Conservation (phyloP, 2,113 vertebrate genomes). For the Upupa epops region DNA sequence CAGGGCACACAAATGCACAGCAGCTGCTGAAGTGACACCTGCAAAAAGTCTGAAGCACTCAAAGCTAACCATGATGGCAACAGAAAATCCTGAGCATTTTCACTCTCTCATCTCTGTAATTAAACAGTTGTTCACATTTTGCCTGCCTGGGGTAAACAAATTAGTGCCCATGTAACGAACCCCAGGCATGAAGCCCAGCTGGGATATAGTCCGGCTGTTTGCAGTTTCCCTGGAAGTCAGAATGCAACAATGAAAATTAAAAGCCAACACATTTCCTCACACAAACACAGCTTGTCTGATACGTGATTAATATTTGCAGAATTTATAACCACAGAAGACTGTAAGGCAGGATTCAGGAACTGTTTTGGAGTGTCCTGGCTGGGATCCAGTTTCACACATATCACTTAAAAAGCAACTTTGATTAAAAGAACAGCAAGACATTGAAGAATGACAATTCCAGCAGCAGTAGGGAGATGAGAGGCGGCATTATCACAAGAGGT, state of each 20-base stretch:
- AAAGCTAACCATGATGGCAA: neutral
- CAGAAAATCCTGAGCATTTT: neutral
- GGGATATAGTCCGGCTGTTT: neutral
- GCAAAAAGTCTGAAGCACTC: neutral
- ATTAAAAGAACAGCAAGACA: neutral
- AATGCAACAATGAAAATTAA: neutral
- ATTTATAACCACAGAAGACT: neutral
- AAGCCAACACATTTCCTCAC: neutral
- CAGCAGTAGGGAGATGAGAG: neutral
- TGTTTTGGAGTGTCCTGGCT: neutral
- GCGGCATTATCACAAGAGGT: neutral
- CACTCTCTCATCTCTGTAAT: neutral
- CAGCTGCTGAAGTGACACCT: neutral
- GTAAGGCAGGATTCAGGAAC: neutral
- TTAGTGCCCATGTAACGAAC: neutral
- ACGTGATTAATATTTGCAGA: neutral
- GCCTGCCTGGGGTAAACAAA: neutral
- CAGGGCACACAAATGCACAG: neutral
- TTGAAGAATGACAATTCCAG: neutral
- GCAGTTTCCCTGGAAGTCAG: neutral
- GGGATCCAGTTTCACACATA: neutral
- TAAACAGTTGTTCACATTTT: neutral
- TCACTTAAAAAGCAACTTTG: neutral
- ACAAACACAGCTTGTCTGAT: neutral
- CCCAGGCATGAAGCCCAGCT: neutral